A percentile compares a stretch with the other conserved stretches of the same genome.
Conservation (phyloP, 2,888 invertebrate genomes). For the Drosophila multiciliata region DNA sequence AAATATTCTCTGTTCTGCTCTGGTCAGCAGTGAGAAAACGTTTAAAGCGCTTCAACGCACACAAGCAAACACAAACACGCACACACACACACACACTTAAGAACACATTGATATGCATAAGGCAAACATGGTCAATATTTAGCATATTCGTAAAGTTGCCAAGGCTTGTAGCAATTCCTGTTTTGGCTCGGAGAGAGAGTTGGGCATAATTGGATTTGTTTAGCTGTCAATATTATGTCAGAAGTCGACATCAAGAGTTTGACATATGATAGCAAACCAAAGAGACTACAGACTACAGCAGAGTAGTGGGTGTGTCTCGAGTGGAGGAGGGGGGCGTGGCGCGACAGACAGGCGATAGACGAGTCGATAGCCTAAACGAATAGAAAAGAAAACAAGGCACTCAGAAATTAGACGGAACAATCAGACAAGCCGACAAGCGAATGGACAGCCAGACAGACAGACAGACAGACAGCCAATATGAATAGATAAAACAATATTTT, state of each 20-base stretch:
- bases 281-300: too few species aligned
- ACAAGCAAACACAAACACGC: conserved; percentile 3
- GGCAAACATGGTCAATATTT: conserved; percentile 54
- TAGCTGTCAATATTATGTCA: conserved; percentile 81
- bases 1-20: conserved; percentile 38
- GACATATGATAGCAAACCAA: conserved; percentile 50
- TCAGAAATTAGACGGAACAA: conserved; percentile 30
- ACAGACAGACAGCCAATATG: conserved; percentile 35
- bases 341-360: conserved; percentile 47
- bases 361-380: conserved; percentile 32
- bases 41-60: conserved; percentile 71
- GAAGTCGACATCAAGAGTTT: conserved; percentile 76
- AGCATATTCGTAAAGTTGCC: conserved; percentile 51
- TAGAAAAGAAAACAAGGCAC: conserved; percentile 40
- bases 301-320: background rate
- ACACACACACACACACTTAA: conserved; percentile 1
- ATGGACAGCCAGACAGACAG: conserved; percentile 23
- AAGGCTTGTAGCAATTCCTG: conserved; percentile 14
- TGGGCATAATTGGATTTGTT: conserved; percentile 79
- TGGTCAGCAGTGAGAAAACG: conserved; percentile 66
- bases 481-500: conserved; percentile 27
- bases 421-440: conserved; percentile 7
- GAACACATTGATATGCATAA: conserved; percentile 8
- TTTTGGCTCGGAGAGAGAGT: conserved; percentile 52
- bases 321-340: conserved; percentile 13